Conservation (phyloP, 2,797 vertebrate species). For the Microctenopoma stevenorrisi region DNA sequence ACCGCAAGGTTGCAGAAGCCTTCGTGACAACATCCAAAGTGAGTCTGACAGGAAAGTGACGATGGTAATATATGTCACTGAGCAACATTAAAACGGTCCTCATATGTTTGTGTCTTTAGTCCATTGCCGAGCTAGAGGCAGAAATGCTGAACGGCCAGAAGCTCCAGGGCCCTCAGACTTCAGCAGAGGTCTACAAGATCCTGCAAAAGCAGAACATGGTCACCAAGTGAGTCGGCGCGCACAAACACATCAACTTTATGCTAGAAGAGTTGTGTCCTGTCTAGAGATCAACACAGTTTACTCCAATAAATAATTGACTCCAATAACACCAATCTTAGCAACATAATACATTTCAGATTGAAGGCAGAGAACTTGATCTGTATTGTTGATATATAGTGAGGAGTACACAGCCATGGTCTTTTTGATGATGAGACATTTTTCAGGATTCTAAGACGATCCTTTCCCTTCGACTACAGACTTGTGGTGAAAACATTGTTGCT, state of each 20-base stretch:
- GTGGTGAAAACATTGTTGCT: too few species aligned
- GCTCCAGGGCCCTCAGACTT: conserved; percentile 91
- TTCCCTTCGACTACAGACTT: too few species aligned
- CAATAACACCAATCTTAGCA: not conserved
- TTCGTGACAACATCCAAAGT: conserved; percentile 86
- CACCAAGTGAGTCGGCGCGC: conserved; percentile 80
- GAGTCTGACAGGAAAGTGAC: conserved; percentile 12
- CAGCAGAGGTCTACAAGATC: conserved; percentile 89
- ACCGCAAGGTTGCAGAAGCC: conserved; percentile 89
- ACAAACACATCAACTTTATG: not conserved
- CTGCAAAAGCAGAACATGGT: conserved; percentile 84
- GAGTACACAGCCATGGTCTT: not conserved
- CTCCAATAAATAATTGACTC: not conserved
- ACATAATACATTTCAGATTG: not conserved
- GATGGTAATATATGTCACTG: not conserved
- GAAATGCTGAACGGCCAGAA: conserved; percentile 94
- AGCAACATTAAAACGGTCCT: not conserved
- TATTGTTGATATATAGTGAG: too few species aligned
- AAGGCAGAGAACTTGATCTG: not conserved
- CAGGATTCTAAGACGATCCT: too few species aligned
- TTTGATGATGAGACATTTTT: too few species aligned
- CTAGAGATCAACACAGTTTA: not conserved
- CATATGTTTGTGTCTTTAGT: conserved; percentile 66
- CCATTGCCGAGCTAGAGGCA: conserved; percentile 86
- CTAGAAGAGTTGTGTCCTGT: too few species aligned